Evolutionary conservation across 2,888 invertebrate species (phyloP), one percentile per base, ranked within the genome.

Genomic region (Prosapia bicincta): DNA sequence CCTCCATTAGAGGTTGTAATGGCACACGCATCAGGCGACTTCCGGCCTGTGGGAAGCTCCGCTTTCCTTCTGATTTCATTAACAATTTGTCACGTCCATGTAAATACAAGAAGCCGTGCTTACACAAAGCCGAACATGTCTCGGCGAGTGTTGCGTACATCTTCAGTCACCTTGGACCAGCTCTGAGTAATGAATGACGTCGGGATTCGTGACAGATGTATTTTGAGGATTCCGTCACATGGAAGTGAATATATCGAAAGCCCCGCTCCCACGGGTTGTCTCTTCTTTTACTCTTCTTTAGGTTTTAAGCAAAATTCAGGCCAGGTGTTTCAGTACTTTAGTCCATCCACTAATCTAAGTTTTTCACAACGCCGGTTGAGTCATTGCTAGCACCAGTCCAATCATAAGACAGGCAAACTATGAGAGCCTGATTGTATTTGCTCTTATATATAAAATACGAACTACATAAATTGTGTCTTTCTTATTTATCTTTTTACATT

Each of bases 61-160:
- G 69, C 74, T 74, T 74, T 74, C 69, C 74, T 74, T 74, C 74
- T 54, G 54, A 54, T 54, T 74, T 74, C 74, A 74, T 74, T 74
- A 74, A 74, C 74, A 66, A 74, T 74, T 74, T 74, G 74, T 74
- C 74, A 74, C 74, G 74, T 74, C 74, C 69, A 74, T 74, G 74
- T 74, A 74, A 74, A 74, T 69, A 74, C 69, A 54, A 54, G 54
- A 54, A 54, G 13, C 54, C 20, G 54, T 54, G 54, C 54, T 54
- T 54, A 54, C 54, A 54, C 54, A 54, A 54, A 54, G 54, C n/a
- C 20, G 54, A n/a, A 54, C 54, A 54, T 54, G 54, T 54, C 20
- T 54, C 38, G 38, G 38, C 3, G 7, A 13, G 38, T 38, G 2
- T 38, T 13, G 38, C 28, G 9, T 6, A 38, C 38, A 38, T 38